Evolutionary conservation across 2,113 vertebrate species (phyloP).

Genomic region (Tenrec ecaudatus): DNA sequence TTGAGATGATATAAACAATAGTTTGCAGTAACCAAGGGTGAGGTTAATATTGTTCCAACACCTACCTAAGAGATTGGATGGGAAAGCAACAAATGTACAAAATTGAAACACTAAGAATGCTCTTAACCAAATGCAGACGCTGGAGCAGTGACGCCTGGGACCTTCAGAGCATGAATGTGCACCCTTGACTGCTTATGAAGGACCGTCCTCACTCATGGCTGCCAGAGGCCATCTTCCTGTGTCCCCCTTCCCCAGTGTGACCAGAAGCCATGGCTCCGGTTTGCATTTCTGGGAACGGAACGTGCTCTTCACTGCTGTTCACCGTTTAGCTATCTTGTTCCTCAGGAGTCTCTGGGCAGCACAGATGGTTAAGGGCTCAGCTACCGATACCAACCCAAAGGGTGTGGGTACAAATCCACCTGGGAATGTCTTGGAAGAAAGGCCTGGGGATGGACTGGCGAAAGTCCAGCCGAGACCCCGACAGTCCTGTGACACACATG

Average conservation of each 20-base stretch:
- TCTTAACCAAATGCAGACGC: neutral
- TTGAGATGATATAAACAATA: neutral
- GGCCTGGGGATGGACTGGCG: neutral
- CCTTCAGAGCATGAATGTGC: neutral
- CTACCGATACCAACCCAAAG: neutral
- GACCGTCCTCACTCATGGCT: neutral
- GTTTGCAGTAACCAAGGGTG: neutral
- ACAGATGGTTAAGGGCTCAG: neutral
- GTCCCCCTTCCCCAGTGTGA: neutral
- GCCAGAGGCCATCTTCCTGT: neutral
- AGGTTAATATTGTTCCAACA: too few species aligned
- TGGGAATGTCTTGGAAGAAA: too few species aligned
- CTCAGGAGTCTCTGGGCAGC: neutral
- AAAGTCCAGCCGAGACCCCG: neutral
- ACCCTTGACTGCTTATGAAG: neutral
- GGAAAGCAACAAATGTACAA: neutral
- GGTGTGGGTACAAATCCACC: too few species aligned
- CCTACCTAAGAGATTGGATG: too few species aligned
- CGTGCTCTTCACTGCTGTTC: neutral
- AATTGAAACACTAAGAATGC: neutral
- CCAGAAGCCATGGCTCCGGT: neutral
- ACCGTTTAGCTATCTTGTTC: neutral
- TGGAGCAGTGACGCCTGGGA: too few species aligned
- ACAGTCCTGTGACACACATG: neutral
- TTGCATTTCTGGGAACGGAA: neutral